Conservation (phyloP, 2,888 invertebrate genomes). For the Machimus atricapillus region DNA sequence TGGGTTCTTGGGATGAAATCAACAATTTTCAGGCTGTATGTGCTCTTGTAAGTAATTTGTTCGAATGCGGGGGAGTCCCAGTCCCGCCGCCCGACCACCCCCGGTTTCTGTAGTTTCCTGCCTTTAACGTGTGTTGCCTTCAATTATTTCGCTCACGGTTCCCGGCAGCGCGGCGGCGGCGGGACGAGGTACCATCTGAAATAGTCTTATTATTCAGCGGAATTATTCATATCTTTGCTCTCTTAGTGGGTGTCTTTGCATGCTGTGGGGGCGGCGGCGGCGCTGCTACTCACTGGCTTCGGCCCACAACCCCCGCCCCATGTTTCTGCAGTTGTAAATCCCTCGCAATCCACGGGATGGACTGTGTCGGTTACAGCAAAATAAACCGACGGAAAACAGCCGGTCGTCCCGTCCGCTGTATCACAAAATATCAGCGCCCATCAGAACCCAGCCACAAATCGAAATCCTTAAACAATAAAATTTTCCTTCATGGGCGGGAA, state of each 20-base stretch:
- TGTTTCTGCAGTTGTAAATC: constrained; percentile 30
- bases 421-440: constrained; percentile 3
- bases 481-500: neutral
- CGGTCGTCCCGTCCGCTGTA: neutral
- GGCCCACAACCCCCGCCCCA: neutral
- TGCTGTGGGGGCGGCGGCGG: neutral
- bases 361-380: constrained; percentile 4
- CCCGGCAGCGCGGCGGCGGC: neutral
- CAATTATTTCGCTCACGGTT: constrained; percentile 11
- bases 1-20: constrained; percentile 36
- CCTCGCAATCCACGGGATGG: neutral
- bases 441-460: constrained; percentile 40
- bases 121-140: neutral
- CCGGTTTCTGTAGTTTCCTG: neutral
- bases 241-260: neutral
- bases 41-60: constrained; percentile 35
- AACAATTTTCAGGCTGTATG: constrained; percentile 35
- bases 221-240: constrained; percentile 31
- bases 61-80: neutral
- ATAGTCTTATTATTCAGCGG: constrained; percentile 12
- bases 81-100: neutral
- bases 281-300: neutral
- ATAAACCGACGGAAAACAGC: neutral
- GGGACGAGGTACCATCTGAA: neutral
- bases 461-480: constrained; percentile 46